phyloP scores from a whole-genome alignment of 1,140 invertebrate genomes.

The Drosophila arizonae region DNA sequence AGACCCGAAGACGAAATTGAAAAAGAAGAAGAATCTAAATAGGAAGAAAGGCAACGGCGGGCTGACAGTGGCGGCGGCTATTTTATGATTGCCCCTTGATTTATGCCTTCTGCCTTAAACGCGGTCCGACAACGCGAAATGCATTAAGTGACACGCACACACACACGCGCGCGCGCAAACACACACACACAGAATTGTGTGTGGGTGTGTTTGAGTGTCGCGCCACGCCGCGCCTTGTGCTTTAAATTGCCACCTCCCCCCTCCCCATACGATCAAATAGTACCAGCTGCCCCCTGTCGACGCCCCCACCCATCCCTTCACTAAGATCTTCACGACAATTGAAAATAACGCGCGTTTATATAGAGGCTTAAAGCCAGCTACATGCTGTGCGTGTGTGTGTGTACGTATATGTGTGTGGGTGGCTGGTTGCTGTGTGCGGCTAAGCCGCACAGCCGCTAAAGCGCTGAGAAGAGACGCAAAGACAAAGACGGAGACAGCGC shows the following conservation, averaged over 20 bases:
- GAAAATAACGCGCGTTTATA: conserved; percentile 48
- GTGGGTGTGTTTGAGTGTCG: conserved; percentile 45
- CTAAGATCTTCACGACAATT: conserved; percentile 51
- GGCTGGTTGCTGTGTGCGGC: conserved; percentile 8
- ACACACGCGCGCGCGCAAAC: conserved; percentile 11
- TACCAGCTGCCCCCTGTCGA: neutral
- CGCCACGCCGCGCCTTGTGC: conserved; percentile 55
- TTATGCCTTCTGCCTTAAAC: conserved; percentile 44
- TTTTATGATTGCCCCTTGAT: conserved; percentile 56
- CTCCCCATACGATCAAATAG: neutral
- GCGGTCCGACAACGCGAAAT: conserved; percentile 42
- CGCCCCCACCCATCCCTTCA: neutral
- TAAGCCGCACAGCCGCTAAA: conserved; percentile 30
- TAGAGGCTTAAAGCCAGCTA: conserved; percentile 21
- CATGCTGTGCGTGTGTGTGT: conserved; percentile 21
- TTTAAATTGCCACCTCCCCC: conserved; percentile 52
- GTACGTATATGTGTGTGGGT: conserved; percentile 10
- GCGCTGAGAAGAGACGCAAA: conserved; percentile 9
- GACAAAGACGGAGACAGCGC: conserved; percentile 5
- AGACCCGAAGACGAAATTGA: conserved; percentile 12
- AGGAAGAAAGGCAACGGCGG: conserved; percentile 7
- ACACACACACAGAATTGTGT: conserved; percentile 16
- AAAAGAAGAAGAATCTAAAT: neutral
- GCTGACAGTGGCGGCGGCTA: conserved; percentile 23
- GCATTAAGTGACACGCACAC: conserved; percentile 50